Evolutionary conservation across 1,140 invertebrate genomes (phyloP).

Genomic region (Trachymyrmex cornetzi): DNA sequence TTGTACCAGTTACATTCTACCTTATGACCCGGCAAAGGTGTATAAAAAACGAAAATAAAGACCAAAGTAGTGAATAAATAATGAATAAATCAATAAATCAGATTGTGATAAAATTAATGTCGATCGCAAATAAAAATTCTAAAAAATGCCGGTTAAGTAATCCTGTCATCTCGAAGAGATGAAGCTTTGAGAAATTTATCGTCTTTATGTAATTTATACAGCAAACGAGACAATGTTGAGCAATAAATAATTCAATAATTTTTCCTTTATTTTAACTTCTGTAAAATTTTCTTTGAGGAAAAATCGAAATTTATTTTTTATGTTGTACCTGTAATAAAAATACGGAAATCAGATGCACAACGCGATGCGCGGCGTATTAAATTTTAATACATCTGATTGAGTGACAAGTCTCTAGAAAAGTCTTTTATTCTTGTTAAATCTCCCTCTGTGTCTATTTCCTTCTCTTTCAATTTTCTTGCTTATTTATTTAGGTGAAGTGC

Average conservation of each 20-base stretch:
- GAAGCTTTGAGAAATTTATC: not conserved
- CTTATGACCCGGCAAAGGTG: not conserved
- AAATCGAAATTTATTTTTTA: conserved; percentile 22
- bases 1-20: not conserved
- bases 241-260: not conserved
- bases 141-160: not conserved
- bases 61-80: not conserved
- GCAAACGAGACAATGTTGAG: not conserved
- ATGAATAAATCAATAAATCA: not conserved
- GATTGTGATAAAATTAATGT: not conserved
- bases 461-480: not conserved
- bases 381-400: conserved; percentile 36
- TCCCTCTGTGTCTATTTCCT: not conserved
- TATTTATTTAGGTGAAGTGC: conserved; percentile 31
- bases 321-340: not conserved
- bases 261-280: not conserved
- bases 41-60: not conserved
- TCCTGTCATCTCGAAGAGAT: not conserved
- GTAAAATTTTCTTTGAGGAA: not conserved
- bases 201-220: not conserved
- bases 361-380: not conserved
- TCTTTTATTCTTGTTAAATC: conserved; percentile 4
- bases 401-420: not conserved
- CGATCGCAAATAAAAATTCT: not conserved
- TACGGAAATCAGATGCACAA: conserved; percentile 32